Base-by-base conservation (phyloP, 2,888 invertebrate species). In the Aethes cnicana region DNA sequence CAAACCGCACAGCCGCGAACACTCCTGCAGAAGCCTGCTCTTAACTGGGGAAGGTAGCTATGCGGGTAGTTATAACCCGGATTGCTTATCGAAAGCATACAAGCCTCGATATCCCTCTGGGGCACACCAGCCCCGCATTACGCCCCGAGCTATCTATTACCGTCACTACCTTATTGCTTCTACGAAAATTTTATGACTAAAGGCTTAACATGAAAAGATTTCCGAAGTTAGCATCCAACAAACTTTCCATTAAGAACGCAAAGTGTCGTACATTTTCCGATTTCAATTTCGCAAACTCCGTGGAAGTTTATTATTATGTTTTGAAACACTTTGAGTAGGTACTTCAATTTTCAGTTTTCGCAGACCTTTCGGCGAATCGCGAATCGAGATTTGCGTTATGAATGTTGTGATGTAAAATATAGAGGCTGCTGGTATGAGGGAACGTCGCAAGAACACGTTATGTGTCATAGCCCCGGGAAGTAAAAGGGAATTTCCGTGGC, bases 51-150 rank as follows among this genome's bases (percentile, higher is more conserved):
- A 2, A 3, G 12, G 5, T 4, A 17, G 8, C 9, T 12, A 12
- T 16, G 28, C 16, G 26, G 41, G 46, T 17, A 20, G n/a, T 6
- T 14, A n/a, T n/a, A 14, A 39, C 46, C 39, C 52, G 39, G n/a
- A 47, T 42, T 53, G 47, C 42, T 28, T 42, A 47, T 47, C 47
- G 41, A 46, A 33, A 18, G 41, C 23, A 47, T 35, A 35, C 25
- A 14, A 23, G 32, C 28, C 39, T 28, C 49, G 48, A 49, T 49
- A 41, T 53, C 56, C 58, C 58, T 28, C 36, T 16, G 53, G 58
- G 53, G 53, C 23, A 18, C 44, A 41, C 55, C 56, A 59, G 39
- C 44, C 50, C 54, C 53, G 46, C 56, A 55, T 55, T 58, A 58
- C 50, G 39, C 35, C 30, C 30, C 35, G 48, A 30, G 37, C 30